Evolutionary conservation across 2,888 invertebrate genomes (phyloP).

Genomic region (Hartigia nigra): DNA sequence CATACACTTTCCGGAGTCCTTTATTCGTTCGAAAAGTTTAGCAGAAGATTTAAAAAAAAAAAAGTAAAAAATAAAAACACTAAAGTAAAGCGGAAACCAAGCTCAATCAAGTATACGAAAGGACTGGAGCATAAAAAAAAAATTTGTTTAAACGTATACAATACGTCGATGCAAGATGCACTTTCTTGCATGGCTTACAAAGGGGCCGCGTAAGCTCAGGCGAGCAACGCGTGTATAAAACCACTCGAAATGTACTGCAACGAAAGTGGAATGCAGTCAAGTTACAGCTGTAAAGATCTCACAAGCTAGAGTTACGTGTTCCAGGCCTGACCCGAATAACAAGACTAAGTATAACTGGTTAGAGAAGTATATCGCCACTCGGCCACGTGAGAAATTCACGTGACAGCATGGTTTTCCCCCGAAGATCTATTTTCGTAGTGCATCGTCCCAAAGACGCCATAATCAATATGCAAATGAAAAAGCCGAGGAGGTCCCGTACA

Average conservation of each 20-base stretch:
- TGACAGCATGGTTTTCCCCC: constrained; percentile 38
- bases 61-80: background rate
- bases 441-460: background rate
- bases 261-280: background rate
- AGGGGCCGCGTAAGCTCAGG: background rate
- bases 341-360: constrained; percentile 41
- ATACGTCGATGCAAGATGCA: constrained; percentile 11
- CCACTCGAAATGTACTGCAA: background rate
- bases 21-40: background rate
- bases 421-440: constrained; percentile 2
- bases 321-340: constrained; percentile 38
- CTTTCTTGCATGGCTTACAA: background rate
- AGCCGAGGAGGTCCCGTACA: background rate
- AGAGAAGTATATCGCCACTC: constrained; percentile 24
- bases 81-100: background rate
- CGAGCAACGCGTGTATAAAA: background rate
- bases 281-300: background rate
- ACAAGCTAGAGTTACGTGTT: background rate
- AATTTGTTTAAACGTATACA: background rate
- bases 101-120: no score
- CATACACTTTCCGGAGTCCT: background rate
- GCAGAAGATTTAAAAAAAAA: background rate
- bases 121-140: background rate
- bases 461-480: background rate
- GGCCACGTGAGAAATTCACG: constrained; percentile 25